Conservation (phyloP, 2,797 vertebrate species). For the Urophycis tenuis region DNA sequence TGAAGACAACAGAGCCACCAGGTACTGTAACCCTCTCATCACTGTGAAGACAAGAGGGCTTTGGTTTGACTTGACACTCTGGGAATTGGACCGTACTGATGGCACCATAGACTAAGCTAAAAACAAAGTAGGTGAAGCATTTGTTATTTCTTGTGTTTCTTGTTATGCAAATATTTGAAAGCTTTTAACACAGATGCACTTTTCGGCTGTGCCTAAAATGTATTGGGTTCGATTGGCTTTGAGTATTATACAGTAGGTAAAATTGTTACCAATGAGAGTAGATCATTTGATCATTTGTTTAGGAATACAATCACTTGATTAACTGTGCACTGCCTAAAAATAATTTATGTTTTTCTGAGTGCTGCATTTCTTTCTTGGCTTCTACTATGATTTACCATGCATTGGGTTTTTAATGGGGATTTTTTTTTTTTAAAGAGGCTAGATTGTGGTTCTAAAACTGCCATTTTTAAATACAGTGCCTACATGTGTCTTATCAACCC, state of each 20-base stretch:
- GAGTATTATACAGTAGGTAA: neutral
- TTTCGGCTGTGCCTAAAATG: neutral
- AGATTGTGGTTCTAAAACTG: neutral
- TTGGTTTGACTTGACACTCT: conserved; percentile 20
- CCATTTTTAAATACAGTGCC: neutral
- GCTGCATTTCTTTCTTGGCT: neutral
- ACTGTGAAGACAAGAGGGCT: conserved; percentile 23
- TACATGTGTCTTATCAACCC: neutral
- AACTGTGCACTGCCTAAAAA: conserved; percentile 1
- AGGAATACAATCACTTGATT: conserved; percentile 19
- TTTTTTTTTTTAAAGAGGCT: neutral
- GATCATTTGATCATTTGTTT: conserved; percentile 17
- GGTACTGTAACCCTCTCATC: conserved; percentile 34
- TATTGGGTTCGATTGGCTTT: neutral
- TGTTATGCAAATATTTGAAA: conserved; percentile 17
- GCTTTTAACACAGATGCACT: conserved; percentile 28
- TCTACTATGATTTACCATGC: neutral
- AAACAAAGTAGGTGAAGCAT: neutral
- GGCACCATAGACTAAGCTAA: conserved; percentile 1
- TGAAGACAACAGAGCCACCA: conserved; percentile 9
- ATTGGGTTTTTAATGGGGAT: neutral
- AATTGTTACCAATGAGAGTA: neutral
- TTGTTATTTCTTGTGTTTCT: conserved; percentile 19
- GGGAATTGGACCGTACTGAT: neutral
- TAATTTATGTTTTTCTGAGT: neutral